Evolutionary conservation across 2,888 invertebrate species (phyloP).

Genomic region (Penaeus monodon): DNA sequence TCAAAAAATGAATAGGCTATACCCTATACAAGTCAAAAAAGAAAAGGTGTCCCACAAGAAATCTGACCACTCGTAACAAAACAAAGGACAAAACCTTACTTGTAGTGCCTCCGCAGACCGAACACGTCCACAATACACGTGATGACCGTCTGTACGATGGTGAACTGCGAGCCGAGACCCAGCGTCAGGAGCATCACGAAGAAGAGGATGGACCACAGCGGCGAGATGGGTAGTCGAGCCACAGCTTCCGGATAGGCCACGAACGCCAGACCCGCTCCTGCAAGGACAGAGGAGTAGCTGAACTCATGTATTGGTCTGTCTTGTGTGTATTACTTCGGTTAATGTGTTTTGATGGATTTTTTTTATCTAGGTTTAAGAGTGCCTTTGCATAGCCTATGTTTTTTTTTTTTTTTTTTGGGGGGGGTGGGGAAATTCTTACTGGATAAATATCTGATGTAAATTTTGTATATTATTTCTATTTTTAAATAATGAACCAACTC

Average conservation of each 20-base stretch:
- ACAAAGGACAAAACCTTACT: slow-evolving; percentile 67
- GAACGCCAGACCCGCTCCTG: slow-evolving; percentile 80
- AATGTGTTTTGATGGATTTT: too few species aligned
- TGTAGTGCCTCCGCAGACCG: slow-evolving; percentile 68
- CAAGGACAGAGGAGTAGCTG: not conserved
- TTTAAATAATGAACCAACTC: too few species aligned
- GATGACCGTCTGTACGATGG: slow-evolving; percentile 73
- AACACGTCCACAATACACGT: slow-evolving; percentile 73
- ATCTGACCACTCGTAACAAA: not conserved
- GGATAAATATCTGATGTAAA: too few species aligned
- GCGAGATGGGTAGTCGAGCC: slow-evolving; percentile 82
- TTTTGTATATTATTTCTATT: too few species aligned
- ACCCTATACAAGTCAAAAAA: too few species aligned
- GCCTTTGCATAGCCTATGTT: too few species aligned
- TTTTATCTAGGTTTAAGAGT: too few species aligned
- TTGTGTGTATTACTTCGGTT: too few species aligned
- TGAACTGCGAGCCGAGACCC: slow-evolving; percentile 78
- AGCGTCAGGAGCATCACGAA: slow-evolving; percentile 83
- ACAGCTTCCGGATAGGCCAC: slow-evolving; percentile 88
- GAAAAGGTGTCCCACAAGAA: not conserved
- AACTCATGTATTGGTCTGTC: too few species aligned
- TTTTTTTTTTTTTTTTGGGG: too few species aligned
- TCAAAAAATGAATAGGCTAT: too few species aligned
- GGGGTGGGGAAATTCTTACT: too few species aligned
- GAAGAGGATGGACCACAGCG: slow-evolving; percentile 85